Evolutionary conservation across 2,888 invertebrate species (phyloP).

Genomic region (Aphrophora alni): DNA sequence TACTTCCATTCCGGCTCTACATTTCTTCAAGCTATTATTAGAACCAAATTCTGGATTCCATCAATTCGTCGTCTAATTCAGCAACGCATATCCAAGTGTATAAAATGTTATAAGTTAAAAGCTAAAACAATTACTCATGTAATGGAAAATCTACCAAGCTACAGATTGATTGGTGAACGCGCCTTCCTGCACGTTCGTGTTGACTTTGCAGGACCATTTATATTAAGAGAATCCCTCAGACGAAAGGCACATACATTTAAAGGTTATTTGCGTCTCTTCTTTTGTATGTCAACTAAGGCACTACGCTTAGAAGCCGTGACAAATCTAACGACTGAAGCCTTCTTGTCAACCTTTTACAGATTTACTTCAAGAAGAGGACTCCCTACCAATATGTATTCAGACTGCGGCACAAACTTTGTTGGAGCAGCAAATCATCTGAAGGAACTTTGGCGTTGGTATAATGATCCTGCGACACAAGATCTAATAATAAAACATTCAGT

Average conservation of each 20-base stretch:
- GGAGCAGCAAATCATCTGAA: slow-evolving; percentile 11
- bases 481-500: not conserved
- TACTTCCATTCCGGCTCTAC: not conserved
- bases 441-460: slow-evolving; percentile 1
- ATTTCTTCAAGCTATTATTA: not conserved
- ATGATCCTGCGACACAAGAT: not conserved
- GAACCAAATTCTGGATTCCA: not conserved
- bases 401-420: slow-evolving; percentile 14
- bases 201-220: slow-evolving; percentile 28
- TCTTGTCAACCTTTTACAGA: slow-evolving; percentile 42
- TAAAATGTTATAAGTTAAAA: slow-evolving; percentile 27
- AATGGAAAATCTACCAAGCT: slow-evolving; percentile 37
- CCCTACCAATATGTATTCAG: not conserved
- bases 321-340: slow-evolving; percentile 41
- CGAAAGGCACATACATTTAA: slow-evolving; percentile 27
- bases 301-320: slow-evolving; percentile 42
- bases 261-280: slow-evolving; percentile 41
- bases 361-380: slow-evolving; percentile 42
- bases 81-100: slow-evolving; percentile 12
- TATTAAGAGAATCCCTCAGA: slow-evolving; percentile 2
- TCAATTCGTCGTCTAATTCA: not conserved
- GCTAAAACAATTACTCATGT: slow-evolving; percentile 20
- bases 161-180: slow-evolving; percentile 25
- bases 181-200: slow-evolving; percentile 30
- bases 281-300: slow-evolving; percentile 27